Base-by-base conservation (phyloP, 2,113 vertebrate species). In the Myotis lucifugus region DNA sequence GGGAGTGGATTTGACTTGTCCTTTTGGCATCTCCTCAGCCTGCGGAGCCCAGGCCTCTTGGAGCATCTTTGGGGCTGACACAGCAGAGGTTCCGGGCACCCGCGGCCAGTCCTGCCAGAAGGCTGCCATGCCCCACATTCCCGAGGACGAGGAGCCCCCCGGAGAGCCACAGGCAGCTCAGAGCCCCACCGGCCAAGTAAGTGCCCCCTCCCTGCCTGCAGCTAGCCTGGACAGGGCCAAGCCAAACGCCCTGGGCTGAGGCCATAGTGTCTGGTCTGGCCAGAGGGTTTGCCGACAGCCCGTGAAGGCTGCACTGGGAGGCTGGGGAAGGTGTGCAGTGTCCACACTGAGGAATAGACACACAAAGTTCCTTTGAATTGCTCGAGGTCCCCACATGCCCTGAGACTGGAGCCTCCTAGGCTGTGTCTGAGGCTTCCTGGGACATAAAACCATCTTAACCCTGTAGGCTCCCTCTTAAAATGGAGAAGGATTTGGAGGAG, bases 71-170 rank as follows among this genome's bases (percentile, higher is more conserved):
- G 96, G 96, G 37, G 54, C 96, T 98, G 97, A 96, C 91, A 66
- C 97, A 98, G 97, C 73, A 73, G 96, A 97, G 94, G 94, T 97
- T 96, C 96, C 95, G 14, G 91, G 98, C 96, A 95, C 93, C 96
- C 94, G 83, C 85, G 95, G 97, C 93, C 88, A 85, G 92, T 97
- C 66, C 94, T 92, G 85, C 98, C 96, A 96, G 97, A 18, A 8
- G 97, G 95, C 94, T 98, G 98, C 90, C 97, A 99, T 99, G 99
- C 99, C 99, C 98, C 99, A 99, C 59, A 97, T 99, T 96, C 99
- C 99, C 2, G 99, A 99, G 98, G 99, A 99, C 42, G 99, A 99
- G 88, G 99, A 99, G 98, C 99, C 99, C 95, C 98, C 99, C 73
- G 98, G 98, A 21, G 99, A 99, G 96, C 98, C 96, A 93, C 98